Base-by-base conservation (phyloP, 2,113 vertebrate genomes). In the Rhipidura dahli region DNA sequence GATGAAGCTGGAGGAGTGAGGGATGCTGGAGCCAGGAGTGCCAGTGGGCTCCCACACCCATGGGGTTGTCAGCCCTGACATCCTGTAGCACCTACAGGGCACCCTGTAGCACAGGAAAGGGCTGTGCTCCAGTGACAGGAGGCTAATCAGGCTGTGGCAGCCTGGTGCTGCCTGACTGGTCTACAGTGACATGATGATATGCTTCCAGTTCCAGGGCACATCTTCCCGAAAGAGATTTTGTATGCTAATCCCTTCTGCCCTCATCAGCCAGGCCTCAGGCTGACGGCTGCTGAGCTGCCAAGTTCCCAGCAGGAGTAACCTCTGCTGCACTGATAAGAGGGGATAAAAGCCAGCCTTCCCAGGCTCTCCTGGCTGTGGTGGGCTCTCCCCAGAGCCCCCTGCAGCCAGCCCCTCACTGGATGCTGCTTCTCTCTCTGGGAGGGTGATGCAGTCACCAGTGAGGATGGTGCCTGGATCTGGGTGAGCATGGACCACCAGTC, bases 191-290 rank as follows among this genome's bases (percentile, higher is more conserved):
- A 28, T 23, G 53, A 68, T 17, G 49, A 93, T 40, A 50, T 21
- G 45, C 60, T 82, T 83, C 39, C 56, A 60, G 33, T 84, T 81
- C 65, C 70, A 82, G 49, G 42, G 40, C 4, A 71, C 54, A 45
- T 73, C 68, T 83, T 94, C 76, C 35, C 3, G 0, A 80, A 88
- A 33, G 44, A 49, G 63, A 83, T 94, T 90, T 79, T 72, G 30
- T 66, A 83, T 73, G 85, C 63, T 92, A 96, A 96, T 96, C 83
- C 59, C 45, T 83, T 22, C 54, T 89, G 51, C n/a, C 47, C 31
- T 51, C 44, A 81, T 51, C 64, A 87, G 30, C 60, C 80, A 51
- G 56, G 76, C 72, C 76, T 83, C 24, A 2, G 3, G 63, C 83
- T 69, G 66, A 42, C 0, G 0, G n/a, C 63, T 75, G 72, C 64